These are phyloP conservation scores for Anolis apletophallus DNA, from an alignment of 2,797 vertebrate species.

Conservation along the genomic window DNA sequence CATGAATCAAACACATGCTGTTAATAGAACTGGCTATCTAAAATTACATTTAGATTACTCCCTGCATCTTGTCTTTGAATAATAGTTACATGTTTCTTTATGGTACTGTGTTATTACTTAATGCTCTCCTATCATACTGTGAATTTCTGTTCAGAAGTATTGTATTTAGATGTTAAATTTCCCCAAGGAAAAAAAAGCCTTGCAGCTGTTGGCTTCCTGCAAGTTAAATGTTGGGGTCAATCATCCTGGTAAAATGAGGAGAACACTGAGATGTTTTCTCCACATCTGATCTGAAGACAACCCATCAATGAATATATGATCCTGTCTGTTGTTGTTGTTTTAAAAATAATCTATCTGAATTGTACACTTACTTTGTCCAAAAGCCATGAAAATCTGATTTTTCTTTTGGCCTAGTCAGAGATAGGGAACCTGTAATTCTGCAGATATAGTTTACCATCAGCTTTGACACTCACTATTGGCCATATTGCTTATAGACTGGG, in stretches of 20 bases:
- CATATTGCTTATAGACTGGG: neutral
- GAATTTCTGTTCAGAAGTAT: neutral
- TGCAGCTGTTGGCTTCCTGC: neutral
- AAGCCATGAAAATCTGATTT: neutral
- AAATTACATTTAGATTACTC: neutral
- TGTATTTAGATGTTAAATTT: neutral
- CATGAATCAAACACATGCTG: neutral
- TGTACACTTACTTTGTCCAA: neutral
- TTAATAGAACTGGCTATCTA: neutral
- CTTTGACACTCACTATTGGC: neutral
- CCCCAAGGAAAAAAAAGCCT: neutral
- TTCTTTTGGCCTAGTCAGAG: neutral
- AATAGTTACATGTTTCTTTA: neutral
- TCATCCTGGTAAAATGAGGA: constrained; percentile 4
- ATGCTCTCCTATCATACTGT: neutral
- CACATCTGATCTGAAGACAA: neutral
- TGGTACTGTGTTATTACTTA: neutral
- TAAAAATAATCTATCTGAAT: neutral
- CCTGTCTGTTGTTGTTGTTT: neutral
- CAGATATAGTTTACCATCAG: neutral
- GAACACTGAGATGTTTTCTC: neutral
- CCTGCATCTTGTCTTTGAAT: neutral
- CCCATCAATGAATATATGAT: too few species aligned
- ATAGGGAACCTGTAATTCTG: neutral
- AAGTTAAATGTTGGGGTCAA: neutral